Conservation (phyloP, 2,113 vertebrate genomes). For the Grammomys dolichurus region DNA sequence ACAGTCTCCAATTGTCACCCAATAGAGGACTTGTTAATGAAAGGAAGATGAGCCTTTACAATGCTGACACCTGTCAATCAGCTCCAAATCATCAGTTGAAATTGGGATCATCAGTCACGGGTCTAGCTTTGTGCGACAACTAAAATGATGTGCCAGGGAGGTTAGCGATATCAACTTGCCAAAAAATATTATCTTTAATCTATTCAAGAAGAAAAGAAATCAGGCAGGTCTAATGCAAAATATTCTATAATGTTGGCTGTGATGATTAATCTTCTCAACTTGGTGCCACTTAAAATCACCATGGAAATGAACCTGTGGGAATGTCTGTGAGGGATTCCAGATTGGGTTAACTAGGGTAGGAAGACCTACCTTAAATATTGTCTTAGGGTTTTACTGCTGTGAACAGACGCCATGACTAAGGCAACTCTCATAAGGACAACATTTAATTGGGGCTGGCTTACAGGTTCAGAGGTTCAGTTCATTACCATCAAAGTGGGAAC, state of each 20-base stretch:
- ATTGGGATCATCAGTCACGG: not conserved
- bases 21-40: not conserved
- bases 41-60: not conserved
- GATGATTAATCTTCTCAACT: not conserved
- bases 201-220: not conserved
- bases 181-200: conserved; percentile 32
- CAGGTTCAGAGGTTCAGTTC: too few species aligned
- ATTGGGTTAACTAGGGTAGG: not conserved
- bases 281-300: not conserved
- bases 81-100: not conserved
- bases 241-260: not conserved
- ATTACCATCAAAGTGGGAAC: too few species aligned
- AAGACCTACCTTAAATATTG: not conserved
- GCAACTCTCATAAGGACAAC: too few species aligned
- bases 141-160: not conserved
- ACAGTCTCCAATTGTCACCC: not conserved
- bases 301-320: not conserved
- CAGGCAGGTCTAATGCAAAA: conserved; percentile 5
- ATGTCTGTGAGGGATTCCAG: not conserved
- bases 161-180: not conserved
- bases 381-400: too few species aligned
- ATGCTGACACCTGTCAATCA: not conserved
- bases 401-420: too few species aligned
- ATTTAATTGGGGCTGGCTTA: too few species aligned
- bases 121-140: not conserved